A percentile compares a stretch with the other conserved stretches of the same genome.
These are phyloP conservation scores for Marasmarcha lunaedactyla DNA, from an alignment of 2,888 invertebrate genomes.

Conservation along the genomic window DNA sequence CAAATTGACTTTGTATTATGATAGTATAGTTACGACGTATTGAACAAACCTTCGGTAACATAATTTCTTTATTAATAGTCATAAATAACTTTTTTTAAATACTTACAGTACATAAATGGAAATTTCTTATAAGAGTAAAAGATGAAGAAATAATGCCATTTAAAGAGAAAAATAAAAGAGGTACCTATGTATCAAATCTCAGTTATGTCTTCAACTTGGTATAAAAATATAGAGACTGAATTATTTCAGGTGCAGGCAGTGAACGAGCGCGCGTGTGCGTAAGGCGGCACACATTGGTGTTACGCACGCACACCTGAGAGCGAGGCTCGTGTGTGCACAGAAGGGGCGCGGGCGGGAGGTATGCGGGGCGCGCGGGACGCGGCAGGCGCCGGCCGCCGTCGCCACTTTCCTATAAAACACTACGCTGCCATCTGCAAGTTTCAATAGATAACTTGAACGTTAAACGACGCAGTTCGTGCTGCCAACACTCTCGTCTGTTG, in stretches of 20 bases:
- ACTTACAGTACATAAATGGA: too few species aligned
- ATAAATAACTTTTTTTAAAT: too few species aligned
- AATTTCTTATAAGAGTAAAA: too few species aligned
- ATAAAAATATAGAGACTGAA: not conserved
- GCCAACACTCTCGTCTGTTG: slow-evolving; percentile 44
- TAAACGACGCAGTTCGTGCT: slow-evolving; percentile 54
- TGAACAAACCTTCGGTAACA: too few species aligned
- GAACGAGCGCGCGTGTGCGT: slow-evolving; percentile 23
- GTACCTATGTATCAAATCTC: too few species aligned
- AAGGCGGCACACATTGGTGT: slow-evolving; percentile 23
- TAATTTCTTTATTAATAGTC: too few species aligned
- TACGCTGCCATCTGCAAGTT: slow-evolving; percentile 68
- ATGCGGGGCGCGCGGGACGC: slow-evolving; percentile 22
- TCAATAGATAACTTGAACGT: slow-evolving; percentile 65
- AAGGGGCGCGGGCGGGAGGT: slow-evolving; percentile 20
- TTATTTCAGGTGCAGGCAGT: slow-evolving; percentile 26
- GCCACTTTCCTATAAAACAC: slow-evolving; percentile 54
- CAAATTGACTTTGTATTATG: too few species aligned
- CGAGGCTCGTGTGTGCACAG: slow-evolving; percentile 16
- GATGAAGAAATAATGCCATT: too few species aligned
- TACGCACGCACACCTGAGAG: slow-evolving; percentile 19
- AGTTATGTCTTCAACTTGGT: too few species aligned
- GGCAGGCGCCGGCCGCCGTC: slow-evolving; percentile 28
- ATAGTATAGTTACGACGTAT: too few species aligned
- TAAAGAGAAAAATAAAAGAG: too few species aligned